Conservation (phyloP, 1,140 invertebrate genomes). For the Sitobion miscanthi region DNA sequence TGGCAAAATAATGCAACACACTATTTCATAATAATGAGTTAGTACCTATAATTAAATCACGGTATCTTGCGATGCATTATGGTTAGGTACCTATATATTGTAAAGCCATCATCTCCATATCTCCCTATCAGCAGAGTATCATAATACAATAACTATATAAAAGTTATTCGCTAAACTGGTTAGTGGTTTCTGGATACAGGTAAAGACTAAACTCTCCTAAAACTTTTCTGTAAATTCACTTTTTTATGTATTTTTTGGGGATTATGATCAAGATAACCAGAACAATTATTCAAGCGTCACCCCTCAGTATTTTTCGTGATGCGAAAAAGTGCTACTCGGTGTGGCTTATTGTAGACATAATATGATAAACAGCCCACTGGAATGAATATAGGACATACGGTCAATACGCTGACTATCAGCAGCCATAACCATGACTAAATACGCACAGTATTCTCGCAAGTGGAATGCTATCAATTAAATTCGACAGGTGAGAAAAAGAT, state of each 20-base stretch:
- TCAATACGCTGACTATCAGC: neutral
- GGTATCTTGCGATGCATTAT: neutral
- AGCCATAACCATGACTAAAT: neutral
- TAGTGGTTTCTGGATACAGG: no score
- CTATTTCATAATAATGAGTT: neutral
- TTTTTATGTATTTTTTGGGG: no score
- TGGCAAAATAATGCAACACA: neutral
- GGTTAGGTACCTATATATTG: neutral
- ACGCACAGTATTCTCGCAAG: neutral
- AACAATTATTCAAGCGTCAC: neutral
- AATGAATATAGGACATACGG: neutral
- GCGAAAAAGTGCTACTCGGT: neutral
- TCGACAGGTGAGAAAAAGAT: neutral
- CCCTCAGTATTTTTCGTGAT: neutral
- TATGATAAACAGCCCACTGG: neutral
- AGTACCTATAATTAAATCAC: no score
- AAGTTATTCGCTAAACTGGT: neutral
- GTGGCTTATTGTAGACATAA: neutral
- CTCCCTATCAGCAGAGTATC: neutral
- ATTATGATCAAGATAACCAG: neutral
- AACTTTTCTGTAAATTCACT: neutral
- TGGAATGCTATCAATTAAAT: neutral
- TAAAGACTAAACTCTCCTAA: neutral
- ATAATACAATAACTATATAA: neutral
- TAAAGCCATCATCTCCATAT: no score